These are phyloP conservation scores for Hemithea aestivaria DNA, from an alignment of 2,888 invertebrate species.

Conservation along the genomic window DNA sequence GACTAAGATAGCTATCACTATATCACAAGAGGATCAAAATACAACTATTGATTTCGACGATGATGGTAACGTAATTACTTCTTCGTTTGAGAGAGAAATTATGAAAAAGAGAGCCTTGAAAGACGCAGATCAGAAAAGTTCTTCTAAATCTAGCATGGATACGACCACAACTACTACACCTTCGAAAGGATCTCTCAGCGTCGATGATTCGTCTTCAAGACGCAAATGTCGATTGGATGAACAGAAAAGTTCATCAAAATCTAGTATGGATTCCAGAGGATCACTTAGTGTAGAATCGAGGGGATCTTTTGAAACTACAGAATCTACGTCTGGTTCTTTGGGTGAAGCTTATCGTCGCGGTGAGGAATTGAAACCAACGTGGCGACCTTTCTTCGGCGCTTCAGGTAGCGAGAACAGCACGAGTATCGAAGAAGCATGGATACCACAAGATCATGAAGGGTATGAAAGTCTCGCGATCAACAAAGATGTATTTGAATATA, in stretches of 20 bases:
- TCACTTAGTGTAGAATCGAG: slow-evolving; percentile 84
- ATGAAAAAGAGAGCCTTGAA: slow-evolving; percentile 67
- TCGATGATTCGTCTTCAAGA: slow-evolving; percentile 72
- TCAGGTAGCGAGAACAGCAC: slow-evolving; percentile 89
- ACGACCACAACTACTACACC: slow-evolving; percentile 71
- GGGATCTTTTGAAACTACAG: slow-evolving; percentile 85
- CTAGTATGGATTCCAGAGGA: slow-evolving; percentile 81
- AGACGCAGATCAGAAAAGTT: slow-evolving; percentile 71
- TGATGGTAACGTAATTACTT: slow-evolving; percentile 70
- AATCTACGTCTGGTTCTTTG: slow-evolving; percentile 86
- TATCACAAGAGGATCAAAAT: slow-evolving; percentile 76
- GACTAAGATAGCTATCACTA: slow-evolving; percentile 74
- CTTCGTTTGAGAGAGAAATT: slow-evolving; percentile 64
- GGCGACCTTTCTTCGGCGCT: slow-evolving; percentile 90
- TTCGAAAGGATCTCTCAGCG: slow-evolving; percentile 73
- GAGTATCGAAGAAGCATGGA: slow-evolving; percentile 90
- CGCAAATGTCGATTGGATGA: slow-evolving; percentile 67
- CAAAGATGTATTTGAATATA: slow-evolving; percentile 69
- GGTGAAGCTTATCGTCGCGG: slow-evolving; percentile 85
- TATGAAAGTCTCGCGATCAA: slow-evolving; percentile 77
- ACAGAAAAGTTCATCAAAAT: slow-evolving; percentile 80
- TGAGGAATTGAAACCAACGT: slow-evolving; percentile 87
- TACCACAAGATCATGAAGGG: slow-evolving; percentile 86
- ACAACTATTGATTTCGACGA: slow-evolving; percentile 75
- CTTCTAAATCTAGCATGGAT: slow-evolving; percentile 81